Evolutionary conservation across 2,797 vertebrate genomes (phyloP).

Genomic region (Oreortyx pictus): DNA sequence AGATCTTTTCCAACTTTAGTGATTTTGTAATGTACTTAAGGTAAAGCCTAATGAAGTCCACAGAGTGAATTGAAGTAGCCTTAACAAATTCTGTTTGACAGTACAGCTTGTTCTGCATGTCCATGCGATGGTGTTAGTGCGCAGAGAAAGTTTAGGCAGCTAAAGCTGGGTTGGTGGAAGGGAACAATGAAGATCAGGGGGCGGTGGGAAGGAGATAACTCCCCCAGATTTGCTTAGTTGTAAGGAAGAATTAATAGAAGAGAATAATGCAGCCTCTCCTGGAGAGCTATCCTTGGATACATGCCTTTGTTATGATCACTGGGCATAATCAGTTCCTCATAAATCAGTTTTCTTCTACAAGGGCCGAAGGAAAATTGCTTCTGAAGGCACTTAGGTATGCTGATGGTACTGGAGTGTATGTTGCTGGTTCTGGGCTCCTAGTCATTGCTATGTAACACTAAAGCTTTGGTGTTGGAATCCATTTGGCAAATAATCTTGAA

Average conservation of each 20-base stretch:
- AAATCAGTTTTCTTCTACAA: background rate
- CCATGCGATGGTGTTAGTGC: background rate
- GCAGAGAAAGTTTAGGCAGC: background rate
- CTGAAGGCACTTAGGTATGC: background rate
- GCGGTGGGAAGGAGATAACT: background rate
- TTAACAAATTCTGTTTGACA: background rate
- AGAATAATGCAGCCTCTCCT: background rate
- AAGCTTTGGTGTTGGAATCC: background rate
- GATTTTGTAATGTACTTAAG: background rate
- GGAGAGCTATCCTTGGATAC: background rate
- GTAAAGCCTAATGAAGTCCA: background rate
- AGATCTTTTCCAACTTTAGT: too few relatives aligned
- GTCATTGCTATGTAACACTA: background rate
- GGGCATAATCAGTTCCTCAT: background rate
- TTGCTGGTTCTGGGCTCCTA: background rate
- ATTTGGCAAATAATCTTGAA: background rate
- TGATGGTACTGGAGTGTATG: background rate
- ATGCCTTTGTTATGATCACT: background rate
- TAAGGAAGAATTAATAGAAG: background rate
- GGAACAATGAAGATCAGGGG: background rate
- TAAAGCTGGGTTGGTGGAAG: background rate
- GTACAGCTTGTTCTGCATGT: background rate
- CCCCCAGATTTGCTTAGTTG: background rate
- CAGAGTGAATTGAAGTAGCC: background rate
- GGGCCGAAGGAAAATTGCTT: background rate